Conservation (phyloP, 2,113 vertebrate genomes). For the Aegotheles bennettii region DNA sequence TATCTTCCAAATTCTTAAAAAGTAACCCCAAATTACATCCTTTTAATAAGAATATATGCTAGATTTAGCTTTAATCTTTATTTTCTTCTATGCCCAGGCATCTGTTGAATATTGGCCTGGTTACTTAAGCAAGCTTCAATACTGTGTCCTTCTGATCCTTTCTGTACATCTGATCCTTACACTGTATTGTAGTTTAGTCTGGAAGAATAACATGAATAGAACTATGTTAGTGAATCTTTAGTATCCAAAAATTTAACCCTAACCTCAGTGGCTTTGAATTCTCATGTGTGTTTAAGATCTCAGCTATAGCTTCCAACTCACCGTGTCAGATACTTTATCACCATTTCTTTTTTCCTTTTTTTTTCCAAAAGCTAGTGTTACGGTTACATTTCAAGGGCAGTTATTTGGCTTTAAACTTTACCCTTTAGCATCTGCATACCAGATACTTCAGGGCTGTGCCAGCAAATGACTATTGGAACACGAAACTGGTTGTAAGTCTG, state of each 20-base stretch:
- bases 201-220: background rate
- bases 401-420: constrained; percentile 1
- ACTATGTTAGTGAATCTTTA: background rate
- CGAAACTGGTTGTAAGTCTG: background rate
- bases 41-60: background rate
- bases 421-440: background rate
- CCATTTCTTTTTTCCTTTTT: background rate
- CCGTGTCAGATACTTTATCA: background rate
- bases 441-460: background rate
- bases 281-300: background rate
- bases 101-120: background rate
- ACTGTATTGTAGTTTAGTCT: background rate
- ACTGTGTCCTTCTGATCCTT: background rate
- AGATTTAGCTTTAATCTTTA: background rate
- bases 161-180: no score
- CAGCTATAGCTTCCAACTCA: background rate
- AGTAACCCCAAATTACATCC: background rate
- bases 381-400: background rate
- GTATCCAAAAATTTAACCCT: background rate
- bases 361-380: background rate
- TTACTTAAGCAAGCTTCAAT: background rate
- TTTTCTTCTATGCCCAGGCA: background rate
- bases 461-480: background rate
- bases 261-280: background rate
- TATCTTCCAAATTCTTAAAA: background rate